Percentiles rank a stretch among this genome's conserved stretches.
Evolutionary conservation across 35 echinoderm and acorn worm genomes (phyloP).

Genomic region (Patiria miniata): DNA sequence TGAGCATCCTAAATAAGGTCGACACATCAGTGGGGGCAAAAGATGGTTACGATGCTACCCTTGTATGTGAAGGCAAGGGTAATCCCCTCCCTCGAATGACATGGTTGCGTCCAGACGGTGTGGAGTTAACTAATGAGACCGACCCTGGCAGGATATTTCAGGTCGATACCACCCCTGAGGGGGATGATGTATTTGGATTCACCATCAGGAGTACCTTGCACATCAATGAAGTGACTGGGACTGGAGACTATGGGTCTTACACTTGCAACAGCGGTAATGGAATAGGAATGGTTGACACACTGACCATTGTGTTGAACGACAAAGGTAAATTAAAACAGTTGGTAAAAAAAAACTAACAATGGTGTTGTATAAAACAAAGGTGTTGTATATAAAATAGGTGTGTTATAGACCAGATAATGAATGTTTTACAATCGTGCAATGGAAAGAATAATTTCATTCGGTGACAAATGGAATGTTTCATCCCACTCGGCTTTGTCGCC

Average conservation of each 20-base stretch:
- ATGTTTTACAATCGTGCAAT: too few species aligned
- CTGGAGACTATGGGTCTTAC: not conserved
- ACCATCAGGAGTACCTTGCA: not conserved
- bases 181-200: not conserved
- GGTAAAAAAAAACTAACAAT: too few species aligned
- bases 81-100: not conserved
- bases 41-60: not conserved
- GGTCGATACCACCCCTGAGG: not conserved
- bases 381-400: too few species aligned
- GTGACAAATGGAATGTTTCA: too few species aligned
- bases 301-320: not conserved
- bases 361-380: too few species aligned
- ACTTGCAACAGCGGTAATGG: slow-evolving; percentile 3
- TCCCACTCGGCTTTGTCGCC: too few species aligned
- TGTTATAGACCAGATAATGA: too few species aligned
- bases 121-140: not conserved
- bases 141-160: not conserved
- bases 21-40: not conserved
- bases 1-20: not conserved
- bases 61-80: not conserved
- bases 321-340: not conserved
- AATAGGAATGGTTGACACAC: not conserved
- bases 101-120: not conserved
- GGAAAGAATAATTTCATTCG: too few species aligned
- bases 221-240: not conserved